These are phyloP conservation scores for Orchestia grillus DNA, from an alignment of 1,140 invertebrate genomes.

Conservation along the genomic window DNA sequence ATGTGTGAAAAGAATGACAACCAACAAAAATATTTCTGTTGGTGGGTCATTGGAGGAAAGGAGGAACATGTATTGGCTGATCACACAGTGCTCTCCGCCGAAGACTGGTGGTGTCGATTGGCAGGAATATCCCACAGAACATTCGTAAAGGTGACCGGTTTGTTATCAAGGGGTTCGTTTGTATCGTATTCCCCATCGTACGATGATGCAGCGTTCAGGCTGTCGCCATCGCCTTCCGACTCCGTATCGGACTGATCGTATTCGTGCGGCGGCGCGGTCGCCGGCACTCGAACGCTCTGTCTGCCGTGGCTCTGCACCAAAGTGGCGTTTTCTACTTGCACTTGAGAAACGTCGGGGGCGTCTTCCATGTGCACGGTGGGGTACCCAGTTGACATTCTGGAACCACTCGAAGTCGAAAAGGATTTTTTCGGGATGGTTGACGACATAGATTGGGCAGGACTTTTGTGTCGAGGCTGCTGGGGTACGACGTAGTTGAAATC, in stretches of 20 bases:
- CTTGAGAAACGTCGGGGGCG: background rate
- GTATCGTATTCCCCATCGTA: constrained; percentile 65
- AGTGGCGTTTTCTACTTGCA: background rate
- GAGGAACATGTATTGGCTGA: background rate
- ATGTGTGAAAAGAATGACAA: background rate
- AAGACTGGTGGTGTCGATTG: constrained; percentile 29
- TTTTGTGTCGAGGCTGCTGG: background rate
- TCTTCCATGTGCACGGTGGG: constrained; percentile 20
- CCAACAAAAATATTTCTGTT: background rate
- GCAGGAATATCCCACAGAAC: constrained; percentile 62
- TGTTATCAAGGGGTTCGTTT: constrained; percentile 63
- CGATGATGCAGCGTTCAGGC: background rate
- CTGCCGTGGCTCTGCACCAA: background rate
- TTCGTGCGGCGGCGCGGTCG: background rate
- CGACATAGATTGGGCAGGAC: background rate
- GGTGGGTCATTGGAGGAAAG: background rate
- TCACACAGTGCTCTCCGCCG: constrained; percentile 14
- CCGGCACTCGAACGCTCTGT: background rate
- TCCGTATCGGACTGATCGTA: background rate
- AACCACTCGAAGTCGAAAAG: background rate
- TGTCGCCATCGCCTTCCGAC: background rate
- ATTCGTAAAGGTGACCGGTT: constrained; percentile 66
- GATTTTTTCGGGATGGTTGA: constrained; percentile 9
- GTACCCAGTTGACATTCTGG: background rate
- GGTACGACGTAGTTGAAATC: constrained; percentile 5